Base-by-base conservation (phyloP, 2,888 invertebrate genomes). In the Euplexia lucipara region DNA sequence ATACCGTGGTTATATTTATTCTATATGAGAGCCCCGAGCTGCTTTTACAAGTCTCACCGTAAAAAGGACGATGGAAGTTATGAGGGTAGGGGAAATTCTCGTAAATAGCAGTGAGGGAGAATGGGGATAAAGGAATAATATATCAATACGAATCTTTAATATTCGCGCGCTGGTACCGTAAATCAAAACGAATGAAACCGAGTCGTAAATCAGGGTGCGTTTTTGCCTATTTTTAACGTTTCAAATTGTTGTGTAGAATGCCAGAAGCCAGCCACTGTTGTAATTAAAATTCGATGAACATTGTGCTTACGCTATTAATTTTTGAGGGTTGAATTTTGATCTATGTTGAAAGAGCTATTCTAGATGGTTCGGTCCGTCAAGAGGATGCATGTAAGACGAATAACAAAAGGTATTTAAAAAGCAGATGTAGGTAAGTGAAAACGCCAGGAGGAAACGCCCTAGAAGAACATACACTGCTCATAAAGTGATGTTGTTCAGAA, bases 111-210 rank as follows among this genome's bases (percentile, higher is more conserved):
- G 89, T 88, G 89, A 63, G 90, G 92, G 92, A 92, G 90, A 94
- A 93, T 90, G 87, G 89, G 95, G 93, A 95, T 94, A 94, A 94
- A 94, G 92, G 93, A 93, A 94, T 94, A 95, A 95, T 95, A 95
- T 95, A 95, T 95, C 95, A 95, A 94, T 95, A 93, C 91, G 93
- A 94, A 93, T 95, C 94, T 94, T 95, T 95, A 95, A 94, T 95
- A 95, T 94, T 94, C 92, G 92, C 91, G 90, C 90, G 89, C 88
- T 83, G 88, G 88, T 88, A 85, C 90, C 92, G 92, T 95, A 94
- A 94, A 95, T 95, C 95, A 94, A 88, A 91, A 87, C 89, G 92
- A 93, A 95, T 94, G 92, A 91, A 89, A 91, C 90, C 85, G 86
- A 86, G 79, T 86, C 89, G 90, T 94, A 94, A 94, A 94, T 94